These are phyloP conservation scores for Drosophila pseudoananassae DNA, from an alignment of 1,140 invertebrate genomes.

Conservation along the genomic window DNA sequence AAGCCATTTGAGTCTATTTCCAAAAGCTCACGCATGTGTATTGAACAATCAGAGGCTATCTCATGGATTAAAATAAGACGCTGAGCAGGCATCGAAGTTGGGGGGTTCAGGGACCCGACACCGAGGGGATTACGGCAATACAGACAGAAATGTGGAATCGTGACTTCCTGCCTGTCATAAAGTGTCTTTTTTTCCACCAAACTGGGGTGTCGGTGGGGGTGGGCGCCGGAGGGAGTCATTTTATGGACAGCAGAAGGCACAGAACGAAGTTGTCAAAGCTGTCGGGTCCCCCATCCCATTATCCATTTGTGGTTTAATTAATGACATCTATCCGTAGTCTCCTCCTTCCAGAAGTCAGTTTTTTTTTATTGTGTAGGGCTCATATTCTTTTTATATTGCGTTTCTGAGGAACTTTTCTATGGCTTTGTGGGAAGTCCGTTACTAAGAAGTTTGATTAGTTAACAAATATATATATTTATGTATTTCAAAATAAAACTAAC, in stretches of 20 bases:
- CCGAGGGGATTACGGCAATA: slow-evolving; percentile 2
- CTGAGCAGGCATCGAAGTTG: slow-evolving; percentile 14
- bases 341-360: slow-evolving; percentile 7
- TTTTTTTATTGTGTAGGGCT: slow-evolving; percentile 4
- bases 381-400: slow-evolving; percentile 16
- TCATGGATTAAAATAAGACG: slow-evolving; percentile 45
- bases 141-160: slow-evolving; percentile 59
- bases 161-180: slow-evolving; percentile 75
- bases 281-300: slow-evolving; percentile 28
- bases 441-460: slow-evolving; percentile 18
- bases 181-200: slow-evolving; percentile 38
- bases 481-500: too few relatives aligned
- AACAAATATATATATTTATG: too few relatives aligned
- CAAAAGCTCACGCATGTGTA: slow-evolving; percentile 13
- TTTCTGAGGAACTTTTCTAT: slow-evolving; percentile 55
- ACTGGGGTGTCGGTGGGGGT: slow-evolving; percentile 9
- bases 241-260: slow-evolving; percentile 72
- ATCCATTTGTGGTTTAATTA: slow-evolving; percentile 78
- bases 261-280: slow-evolving; percentile 54
- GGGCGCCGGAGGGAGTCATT: slow-evolving; percentile 40
- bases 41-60: slow-evolving; percentile 26
- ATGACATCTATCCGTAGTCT: slow-evolving; percentile 57
- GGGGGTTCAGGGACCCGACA: slow-evolving; percentile 12
- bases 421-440: slow-evolving; percentile 34
- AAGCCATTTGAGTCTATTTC: slow-evolving; percentile 48